These are phyloP conservation scores for Drosophila parvula DNA, from an alignment of 1,140 invertebrate genomes.

Conservation along the genomic window DNA sequence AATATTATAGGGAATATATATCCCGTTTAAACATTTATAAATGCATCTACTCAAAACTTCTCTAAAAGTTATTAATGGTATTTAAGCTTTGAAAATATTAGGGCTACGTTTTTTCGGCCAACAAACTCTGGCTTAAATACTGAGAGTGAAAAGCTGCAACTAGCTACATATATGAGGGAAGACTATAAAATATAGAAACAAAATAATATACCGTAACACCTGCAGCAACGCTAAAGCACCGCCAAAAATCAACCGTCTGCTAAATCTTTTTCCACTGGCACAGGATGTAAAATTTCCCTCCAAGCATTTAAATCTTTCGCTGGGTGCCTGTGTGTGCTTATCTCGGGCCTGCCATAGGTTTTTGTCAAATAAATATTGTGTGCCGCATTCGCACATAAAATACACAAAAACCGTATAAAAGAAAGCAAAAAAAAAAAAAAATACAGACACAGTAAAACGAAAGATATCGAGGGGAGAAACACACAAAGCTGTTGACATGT, in stretches of 20 bases:
- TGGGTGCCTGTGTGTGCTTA: slow-evolving; percentile 40
- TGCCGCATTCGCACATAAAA: slow-evolving; percentile 57
- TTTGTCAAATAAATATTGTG: slow-evolving; percentile 71
- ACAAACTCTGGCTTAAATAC: not conserved
- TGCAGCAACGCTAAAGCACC: slow-evolving; percentile 1
- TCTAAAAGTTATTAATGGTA: not conserved
- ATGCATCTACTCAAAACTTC: not conserved
- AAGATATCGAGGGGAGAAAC: slow-evolving; percentile 43
- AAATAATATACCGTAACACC: not conserved
- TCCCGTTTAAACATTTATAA: not conserved
- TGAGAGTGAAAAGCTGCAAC: not conserved
- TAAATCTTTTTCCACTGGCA: slow-evolving; percentile 8
- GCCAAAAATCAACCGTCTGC: slow-evolving; percentile 20
- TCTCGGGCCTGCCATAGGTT: slow-evolving; percentile 65
- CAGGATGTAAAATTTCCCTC: slow-evolving; percentile 9
- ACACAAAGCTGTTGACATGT: slow-evolving; percentile 71
- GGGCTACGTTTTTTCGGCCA: not conserved
- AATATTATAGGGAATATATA: too few relatives aligned
- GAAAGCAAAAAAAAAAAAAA: slow-evolving; percentile 33
- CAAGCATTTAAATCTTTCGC: slow-evolving; percentile 48
- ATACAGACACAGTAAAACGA: not conserved
- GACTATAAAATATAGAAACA: slow-evolving; percentile 8
- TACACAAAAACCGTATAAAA: slow-evolving; percentile 49
- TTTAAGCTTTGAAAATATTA: not conserved
- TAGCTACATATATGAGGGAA: not conserved